Percentiles rank a stretch among this genome's conserved stretches.
Evolutionary conservation across 2,113 vertebrate species (phyloP).

Genomic region (Panthera leo): DNA sequence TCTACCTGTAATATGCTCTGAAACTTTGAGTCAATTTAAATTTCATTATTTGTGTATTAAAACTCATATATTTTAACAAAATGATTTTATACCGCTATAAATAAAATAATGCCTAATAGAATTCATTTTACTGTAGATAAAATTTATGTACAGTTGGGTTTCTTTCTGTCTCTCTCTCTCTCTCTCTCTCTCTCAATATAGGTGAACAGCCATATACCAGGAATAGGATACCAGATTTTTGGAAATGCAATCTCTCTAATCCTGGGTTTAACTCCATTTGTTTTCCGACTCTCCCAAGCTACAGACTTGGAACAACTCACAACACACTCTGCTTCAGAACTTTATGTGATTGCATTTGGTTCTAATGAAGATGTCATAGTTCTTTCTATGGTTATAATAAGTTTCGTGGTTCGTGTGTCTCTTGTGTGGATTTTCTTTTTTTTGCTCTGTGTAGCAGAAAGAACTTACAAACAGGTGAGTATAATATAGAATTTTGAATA

Average conservation of each 20-base stretch:
- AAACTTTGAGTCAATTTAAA: background rate
- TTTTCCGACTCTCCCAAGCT: constrained; percentile 93
- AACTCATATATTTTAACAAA: constrained; percentile 15
- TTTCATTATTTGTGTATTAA: constrained; percentile 45
- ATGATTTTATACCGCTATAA: constrained; percentile 28
- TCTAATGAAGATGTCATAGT: constrained; percentile 89
- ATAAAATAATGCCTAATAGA: constrained; percentile 7
- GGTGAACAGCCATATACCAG: constrained; percentile 96
- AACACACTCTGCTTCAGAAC: constrained; percentile 90
- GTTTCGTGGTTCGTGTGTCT: constrained; percentile 94
- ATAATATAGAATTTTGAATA: constrained; percentile 23
- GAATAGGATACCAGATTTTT: constrained; percentile 98
- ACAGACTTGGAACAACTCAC: constrained; percentile 93
- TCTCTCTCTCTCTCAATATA: constrained; percentile 74
- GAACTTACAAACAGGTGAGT: constrained; percentile 97
- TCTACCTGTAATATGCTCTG: background rate
- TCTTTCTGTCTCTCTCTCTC: background rate
- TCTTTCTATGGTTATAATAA: constrained; percentile 94
- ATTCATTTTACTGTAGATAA: background rate
- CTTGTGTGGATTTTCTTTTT: constrained; percentile 99
- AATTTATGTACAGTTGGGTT: background rate
- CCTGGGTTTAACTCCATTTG: constrained; percentile 95
- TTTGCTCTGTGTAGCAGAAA: constrained; percentile 97
- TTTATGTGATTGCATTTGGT: constrained; percentile 91
- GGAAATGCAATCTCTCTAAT: constrained; percentile 93